A percentile compares a stretch with the other conserved stretches of the same genome.
Evolutionary conservation across 2,113 vertebrate genomes (phyloP).

Genomic region (Zapus hudsonius): DNA sequence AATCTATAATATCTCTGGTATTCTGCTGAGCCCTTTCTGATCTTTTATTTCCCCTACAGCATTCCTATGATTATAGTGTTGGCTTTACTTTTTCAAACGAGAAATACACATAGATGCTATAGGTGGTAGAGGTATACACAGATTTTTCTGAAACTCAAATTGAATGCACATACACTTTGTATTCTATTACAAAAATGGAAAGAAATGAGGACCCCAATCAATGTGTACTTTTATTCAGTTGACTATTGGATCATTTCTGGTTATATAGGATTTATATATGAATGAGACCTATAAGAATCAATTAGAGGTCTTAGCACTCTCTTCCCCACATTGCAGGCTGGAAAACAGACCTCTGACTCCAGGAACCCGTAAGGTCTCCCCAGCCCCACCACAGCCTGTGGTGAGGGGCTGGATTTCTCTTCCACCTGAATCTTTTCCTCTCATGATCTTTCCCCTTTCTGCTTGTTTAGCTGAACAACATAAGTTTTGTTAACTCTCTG

Average conservation of each 20-base stretch:
- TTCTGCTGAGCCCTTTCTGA: not conserved
- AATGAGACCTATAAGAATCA: not conserved
- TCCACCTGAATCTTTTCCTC: too few species aligned
- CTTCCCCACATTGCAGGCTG: too few species aligned
- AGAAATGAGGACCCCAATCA: not conserved
- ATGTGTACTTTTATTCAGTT: not conserved
- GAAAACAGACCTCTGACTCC: too few species aligned
- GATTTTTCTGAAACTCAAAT: constrained; percentile 4
- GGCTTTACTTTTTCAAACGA: constrained; percentile 13
- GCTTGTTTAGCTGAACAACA: too few species aligned
- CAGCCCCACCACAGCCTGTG: too few species aligned
- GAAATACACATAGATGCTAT: not conserved
- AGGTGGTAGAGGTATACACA: not conserved
- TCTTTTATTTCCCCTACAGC: not conserved
- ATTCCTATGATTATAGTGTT: not conserved
- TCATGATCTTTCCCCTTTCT: too few species aligned
- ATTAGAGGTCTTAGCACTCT: too few species aligned
- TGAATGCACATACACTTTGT: not conserved
- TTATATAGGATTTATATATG: not conserved
- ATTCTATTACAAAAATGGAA: constrained; percentile 1
- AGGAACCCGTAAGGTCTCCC: too few species aligned
- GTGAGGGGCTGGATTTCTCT: too few species aligned
- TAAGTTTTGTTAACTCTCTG: too few species aligned
- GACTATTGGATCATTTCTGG: not conserved
- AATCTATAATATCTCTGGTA: not conserved